phyloP scores from a whole-genome alignment of 1,140 invertebrate species.

The Euura lappo region DNA sequence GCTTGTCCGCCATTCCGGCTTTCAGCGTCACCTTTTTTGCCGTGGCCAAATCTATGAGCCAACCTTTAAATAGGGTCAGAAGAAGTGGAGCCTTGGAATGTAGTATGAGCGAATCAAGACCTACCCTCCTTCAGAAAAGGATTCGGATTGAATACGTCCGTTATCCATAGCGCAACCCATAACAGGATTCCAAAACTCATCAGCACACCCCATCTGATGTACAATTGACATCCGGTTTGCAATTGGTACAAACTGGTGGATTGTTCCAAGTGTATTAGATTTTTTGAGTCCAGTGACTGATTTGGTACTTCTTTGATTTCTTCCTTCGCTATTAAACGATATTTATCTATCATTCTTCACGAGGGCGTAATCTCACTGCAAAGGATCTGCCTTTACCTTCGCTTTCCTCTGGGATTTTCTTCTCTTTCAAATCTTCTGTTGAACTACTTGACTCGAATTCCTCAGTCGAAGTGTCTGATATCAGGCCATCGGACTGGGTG shows the following conservation, averaged over 20 bases:
- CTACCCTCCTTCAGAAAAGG: constrained; percentile 15
- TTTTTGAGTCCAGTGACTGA: neutral
- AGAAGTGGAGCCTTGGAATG: neutral
- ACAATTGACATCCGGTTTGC: neutral
- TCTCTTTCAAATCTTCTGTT: neutral
- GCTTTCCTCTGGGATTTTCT: neutral
- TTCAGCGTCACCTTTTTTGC: constrained; percentile 15
- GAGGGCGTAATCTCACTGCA: neutral
- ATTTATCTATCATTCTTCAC: neutral
- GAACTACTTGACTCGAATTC: neutral
- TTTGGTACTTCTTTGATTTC: neutral
- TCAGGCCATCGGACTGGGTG: constrained; percentile 5
- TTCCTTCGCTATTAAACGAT: neutral
- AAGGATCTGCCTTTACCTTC: neutral
- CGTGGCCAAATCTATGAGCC: constrained; percentile 13
- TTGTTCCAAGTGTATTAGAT: neutral
- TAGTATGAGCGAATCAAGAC: neutral
- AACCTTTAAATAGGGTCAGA: constrained; percentile 12
- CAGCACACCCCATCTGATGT: constrained; percentile 15
- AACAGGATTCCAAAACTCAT: constrained; percentile 20
- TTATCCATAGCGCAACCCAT: constrained; percentile 22
- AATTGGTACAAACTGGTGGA: neutral
- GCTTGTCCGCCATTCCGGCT: neutral
- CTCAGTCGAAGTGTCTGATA: neutral
- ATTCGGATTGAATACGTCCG: constrained; percentile 17